phyloP scores from a whole-genome alignment of 2,888 invertebrate species.

The Caenorhabditis sp. region DNA sequence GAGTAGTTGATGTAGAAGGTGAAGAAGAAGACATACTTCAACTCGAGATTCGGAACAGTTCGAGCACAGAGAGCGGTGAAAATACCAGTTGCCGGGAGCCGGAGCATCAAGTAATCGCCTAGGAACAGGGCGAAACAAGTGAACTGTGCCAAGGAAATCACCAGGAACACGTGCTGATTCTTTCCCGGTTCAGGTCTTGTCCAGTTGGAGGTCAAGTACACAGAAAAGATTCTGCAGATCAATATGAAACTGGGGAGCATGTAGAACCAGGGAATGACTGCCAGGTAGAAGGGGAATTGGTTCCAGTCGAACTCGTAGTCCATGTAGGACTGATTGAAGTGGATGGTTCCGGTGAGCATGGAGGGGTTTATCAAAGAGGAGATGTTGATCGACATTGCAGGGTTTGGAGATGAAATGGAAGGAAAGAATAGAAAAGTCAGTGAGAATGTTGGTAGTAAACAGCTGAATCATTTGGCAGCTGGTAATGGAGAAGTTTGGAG shows the following conservation, averaged over 20 bases:
- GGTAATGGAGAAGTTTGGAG: too few species aligned
- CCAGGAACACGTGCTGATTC: slow-evolving; percentile 44
- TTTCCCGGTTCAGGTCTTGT: slow-evolving; percentile 17
- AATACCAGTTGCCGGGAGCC: slow-evolving; percentile 32
- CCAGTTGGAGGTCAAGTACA: slow-evolving; percentile 38
- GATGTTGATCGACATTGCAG: neutral
- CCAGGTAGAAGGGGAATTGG: slow-evolving; percentile 18
- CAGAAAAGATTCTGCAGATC: slow-evolving; percentile 20
- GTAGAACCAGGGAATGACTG: slow-evolving; percentile 41
- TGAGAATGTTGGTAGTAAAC: too few species aligned
- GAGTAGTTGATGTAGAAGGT: slow-evolving; percentile 32
- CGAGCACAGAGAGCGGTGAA: slow-evolving; percentile 41
- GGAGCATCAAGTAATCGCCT: slow-evolving; percentile 23
- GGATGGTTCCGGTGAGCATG: slow-evolving; percentile 7
- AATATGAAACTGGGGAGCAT: slow-evolving; percentile 27
- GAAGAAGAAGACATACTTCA: slow-evolving; percentile 32
- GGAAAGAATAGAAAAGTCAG: too few species aligned
- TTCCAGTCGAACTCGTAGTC: slow-evolving; percentile 21
- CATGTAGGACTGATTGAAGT: slow-evolving; percentile 31
- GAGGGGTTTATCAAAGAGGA: too few species aligned
- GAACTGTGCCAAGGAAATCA: slow-evolving; percentile 42
- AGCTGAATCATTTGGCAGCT: too few species aligned
- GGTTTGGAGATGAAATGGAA: too few species aligned
- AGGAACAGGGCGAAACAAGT: slow-evolving; percentile 23
- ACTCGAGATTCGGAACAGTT: slow-evolving; percentile 20